phyloP scores from a whole-genome alignment of 2,797 vertebrate species.

The Cynopterus sphinx region DNA sequence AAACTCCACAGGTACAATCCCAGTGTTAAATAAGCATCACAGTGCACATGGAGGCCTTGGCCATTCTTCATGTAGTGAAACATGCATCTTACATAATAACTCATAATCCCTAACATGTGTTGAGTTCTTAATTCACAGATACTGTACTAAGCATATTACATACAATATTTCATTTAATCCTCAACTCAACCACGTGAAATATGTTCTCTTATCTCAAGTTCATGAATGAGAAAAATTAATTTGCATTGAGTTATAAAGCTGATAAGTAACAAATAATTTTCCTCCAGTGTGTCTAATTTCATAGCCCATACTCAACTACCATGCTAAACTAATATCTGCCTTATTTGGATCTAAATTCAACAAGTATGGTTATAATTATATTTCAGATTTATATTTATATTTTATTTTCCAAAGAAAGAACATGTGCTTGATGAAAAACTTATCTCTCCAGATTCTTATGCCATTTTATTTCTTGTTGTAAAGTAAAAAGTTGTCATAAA shows the following conservation, averaged over 20 bases:
- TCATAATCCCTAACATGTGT: not conserved
- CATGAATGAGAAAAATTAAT: not conserved
- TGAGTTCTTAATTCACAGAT: not conserved
- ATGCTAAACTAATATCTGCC: not conserved
- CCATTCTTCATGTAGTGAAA: not conserved
- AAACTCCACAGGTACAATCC: not conserved
- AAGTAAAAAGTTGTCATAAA: not conserved
- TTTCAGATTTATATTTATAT: not conserved
- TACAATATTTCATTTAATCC: not conserved
- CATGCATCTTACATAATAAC: not conserved
- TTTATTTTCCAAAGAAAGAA: not conserved
- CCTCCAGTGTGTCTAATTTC: not conserved
- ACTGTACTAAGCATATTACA: not conserved
- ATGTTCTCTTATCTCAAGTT: not conserved
- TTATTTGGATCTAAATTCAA: slow-evolving; percentile 12
- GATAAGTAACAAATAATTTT: not conserved
- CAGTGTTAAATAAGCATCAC: not conserved
- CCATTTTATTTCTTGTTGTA: not conserved
- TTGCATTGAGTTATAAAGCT: not conserved
- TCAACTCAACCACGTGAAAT: not conserved
- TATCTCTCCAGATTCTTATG: not conserved
- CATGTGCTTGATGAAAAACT: not conserved
- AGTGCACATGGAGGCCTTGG: no score
- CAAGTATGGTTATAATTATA: not conserved
- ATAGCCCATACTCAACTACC: not conserved